Conservation (phyloP, 2,888 invertebrate genomes). For the Scotopteryx bipunctaria region DNA sequence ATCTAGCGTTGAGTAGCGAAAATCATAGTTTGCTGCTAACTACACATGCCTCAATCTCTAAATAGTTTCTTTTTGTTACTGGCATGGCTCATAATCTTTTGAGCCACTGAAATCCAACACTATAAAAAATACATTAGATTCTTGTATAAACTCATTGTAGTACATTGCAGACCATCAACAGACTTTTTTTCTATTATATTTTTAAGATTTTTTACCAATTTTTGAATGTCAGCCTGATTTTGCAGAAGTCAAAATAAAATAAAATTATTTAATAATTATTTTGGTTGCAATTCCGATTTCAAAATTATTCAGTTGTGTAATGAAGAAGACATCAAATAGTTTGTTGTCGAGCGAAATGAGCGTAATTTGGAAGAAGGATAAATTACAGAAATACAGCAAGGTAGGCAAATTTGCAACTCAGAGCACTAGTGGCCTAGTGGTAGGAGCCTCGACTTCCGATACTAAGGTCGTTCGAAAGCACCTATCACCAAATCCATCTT, state of each 20-base stretch:
- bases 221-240: not conserved
- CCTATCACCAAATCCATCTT: no score
- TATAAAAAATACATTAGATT: no score
- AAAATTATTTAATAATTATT: not conserved
- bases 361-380: slow-evolving; percentile 14
- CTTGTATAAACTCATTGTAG: no score
- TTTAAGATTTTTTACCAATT: no score
- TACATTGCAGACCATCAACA: no score
- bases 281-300: not conserved
- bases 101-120: no score
- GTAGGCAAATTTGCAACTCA: slow-evolving; percentile 2
- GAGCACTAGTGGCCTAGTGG: no score
- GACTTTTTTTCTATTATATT: not conserved
- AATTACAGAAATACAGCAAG: slow-evolving; percentile 11
- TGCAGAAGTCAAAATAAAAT: slow-evolving; percentile 4
- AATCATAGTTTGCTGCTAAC: no score
- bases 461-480: no score
- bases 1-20: not conserved
- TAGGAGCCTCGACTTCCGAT: no score
- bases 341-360: slow-evolving; percentile 5
- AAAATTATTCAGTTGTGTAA: slow-evolving; percentile 14
- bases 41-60: no score
- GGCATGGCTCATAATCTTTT: not conserved
- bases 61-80: no score
- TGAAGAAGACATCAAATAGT: slow-evolving; percentile 2